A percentile compares a stretch with the other conserved stretches of the same genome.
Conservation (phyloP, 2,888 invertebrate species). For the Ligdia adustata region DNA sequence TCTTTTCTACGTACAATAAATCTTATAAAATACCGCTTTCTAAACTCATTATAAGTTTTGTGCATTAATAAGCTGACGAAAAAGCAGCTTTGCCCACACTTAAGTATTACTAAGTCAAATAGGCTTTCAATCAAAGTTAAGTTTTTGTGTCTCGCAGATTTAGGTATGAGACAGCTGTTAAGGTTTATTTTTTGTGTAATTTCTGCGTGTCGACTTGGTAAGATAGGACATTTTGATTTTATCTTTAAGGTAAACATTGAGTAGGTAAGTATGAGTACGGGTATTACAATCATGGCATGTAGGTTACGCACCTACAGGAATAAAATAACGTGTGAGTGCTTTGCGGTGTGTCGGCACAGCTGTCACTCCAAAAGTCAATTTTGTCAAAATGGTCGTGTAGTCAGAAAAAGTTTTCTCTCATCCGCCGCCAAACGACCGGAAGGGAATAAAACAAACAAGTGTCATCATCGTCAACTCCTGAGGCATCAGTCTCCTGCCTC, state of each 20-base stretch:
- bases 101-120: constrained; percentile 20
- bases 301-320: constrained; percentile 22
- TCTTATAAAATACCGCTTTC: constrained; percentile 44
- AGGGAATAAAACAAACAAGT: constrained; percentile 78
- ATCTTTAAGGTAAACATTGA: constrained; percentile 1
- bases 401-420: constrained; percentile 63
- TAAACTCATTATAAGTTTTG: constrained; percentile 38
- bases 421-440: constrained; percentile 61
- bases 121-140: constrained; percentile 17
- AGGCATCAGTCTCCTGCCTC: constrained; percentile 44
- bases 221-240: neutral
- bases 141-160: constrained; percentile 4
- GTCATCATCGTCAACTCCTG: constrained; percentile 71
- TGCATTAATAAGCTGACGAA: constrained; percentile 29
- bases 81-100: constrained; percentile 23
- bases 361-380: constrained; percentile 76
- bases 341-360: constrained; percentile 47
- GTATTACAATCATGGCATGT: constrained; percentile 1
- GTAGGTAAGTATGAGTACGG: constrained; percentile 8
- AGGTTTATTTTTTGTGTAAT: neutral
- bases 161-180: neutral
- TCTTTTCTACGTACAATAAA: constrained; percentile 49
- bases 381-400: constrained; percentile 63
- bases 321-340: constrained; percentile 32
- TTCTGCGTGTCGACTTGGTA: neutral